phyloP scores from a whole-genome alignment of 35 echinoderm and acorn worm genomes.

The Anneissia japonica region DNA sequence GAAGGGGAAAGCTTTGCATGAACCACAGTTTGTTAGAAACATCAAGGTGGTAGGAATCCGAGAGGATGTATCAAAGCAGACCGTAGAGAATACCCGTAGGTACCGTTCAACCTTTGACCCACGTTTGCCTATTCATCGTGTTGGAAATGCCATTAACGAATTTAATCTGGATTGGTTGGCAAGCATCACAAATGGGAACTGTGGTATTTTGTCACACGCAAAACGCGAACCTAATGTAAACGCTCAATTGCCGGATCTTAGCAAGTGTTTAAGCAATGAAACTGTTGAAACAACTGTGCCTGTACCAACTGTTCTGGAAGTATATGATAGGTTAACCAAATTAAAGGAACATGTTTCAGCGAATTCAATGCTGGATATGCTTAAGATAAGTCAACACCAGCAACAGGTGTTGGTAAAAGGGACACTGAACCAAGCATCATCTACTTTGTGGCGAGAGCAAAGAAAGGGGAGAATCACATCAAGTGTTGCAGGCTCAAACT shows the following conservation, averaged over 20 bases:
- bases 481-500: slow-evolving; percentile 41
- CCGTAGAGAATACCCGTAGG: neutral
- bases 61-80: slow-evolving; percentile 28
- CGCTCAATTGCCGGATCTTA: neutral
- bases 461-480: slow-evolving; percentile 37
- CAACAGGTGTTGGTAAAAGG: slow-evolving; percentile 5
- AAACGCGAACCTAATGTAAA: neutral
- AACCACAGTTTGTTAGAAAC: slow-evolving; percentile 51
- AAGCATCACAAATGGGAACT: slow-evolving; percentile 49
- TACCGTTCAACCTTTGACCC: slow-evolving; percentile 38
- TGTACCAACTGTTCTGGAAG: slow-evolving; percentile 7
- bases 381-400: slow-evolving; percentile 23
- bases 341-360: neutral
- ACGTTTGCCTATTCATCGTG: slow-evolving; percentile 7
- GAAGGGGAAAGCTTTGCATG: slow-evolving; percentile 27
- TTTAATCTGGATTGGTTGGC: slow-evolving; percentile 41
- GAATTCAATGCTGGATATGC: neutral
- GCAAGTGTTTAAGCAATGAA: neutral
- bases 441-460: neutral
- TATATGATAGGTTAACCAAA: neutral
- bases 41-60: slow-evolving; percentile 30
- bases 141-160: neutral
- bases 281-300: slow-evolving; percentile 14
- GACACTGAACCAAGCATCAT: slow-evolving; percentile 19
- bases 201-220: slow-evolving; percentile 29